Evolutionary conservation across 2,113 vertebrate species (phyloP), one percentile per base, ranked within the genome.

Genomic region (Merops nubicus): DNA sequence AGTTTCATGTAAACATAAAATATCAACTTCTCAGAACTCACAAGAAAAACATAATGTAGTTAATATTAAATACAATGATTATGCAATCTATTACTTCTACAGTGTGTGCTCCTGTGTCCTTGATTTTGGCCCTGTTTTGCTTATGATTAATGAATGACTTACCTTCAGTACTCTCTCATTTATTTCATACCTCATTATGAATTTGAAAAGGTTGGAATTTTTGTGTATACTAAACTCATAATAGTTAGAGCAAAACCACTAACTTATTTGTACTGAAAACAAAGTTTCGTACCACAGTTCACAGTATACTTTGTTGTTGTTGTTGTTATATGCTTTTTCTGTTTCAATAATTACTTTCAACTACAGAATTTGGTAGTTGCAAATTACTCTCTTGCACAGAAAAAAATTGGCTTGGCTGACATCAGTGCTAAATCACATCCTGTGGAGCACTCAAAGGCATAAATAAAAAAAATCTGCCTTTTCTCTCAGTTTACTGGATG

Each of bases 171-270:
- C 83, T 95, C 95, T 96, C 96, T 98, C 98, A 98, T 98, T 97
- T 97, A 98, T 98, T 98, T 98, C 98, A 98, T 98, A 97, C 97
- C 91, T 97, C 95, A 81, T 94, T 98, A 98, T 98, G 98, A 98
- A 98, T 98, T 98, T 98, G 97, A 95, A 97, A 97, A 97, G 97
- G 96, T 96, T n/a, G 22, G 18, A 79, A 21, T 7, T 54, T 89
- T 62, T 62, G 6, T 29, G 9, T 31, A 19, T 65, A 38, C 54
- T 62, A 54, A 89, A 16, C 11, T 72, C 19, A 53, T 26, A 57
- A 56, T 8, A 57, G 19, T 23, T 79, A 82, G 89, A 75, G 64
- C 8, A 88, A 95, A 91, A 8, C 0, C 26, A 68, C 15, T 72
- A 36, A 43, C 15, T 75, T 77, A 36, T 20, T 91, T 78, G 40